A percentile compares a stretch with the other conserved stretches of the same genome.
Conservation (phyloP, 2,797 vertebrate genomes). For the Aldrovandia affinis region DNA sequence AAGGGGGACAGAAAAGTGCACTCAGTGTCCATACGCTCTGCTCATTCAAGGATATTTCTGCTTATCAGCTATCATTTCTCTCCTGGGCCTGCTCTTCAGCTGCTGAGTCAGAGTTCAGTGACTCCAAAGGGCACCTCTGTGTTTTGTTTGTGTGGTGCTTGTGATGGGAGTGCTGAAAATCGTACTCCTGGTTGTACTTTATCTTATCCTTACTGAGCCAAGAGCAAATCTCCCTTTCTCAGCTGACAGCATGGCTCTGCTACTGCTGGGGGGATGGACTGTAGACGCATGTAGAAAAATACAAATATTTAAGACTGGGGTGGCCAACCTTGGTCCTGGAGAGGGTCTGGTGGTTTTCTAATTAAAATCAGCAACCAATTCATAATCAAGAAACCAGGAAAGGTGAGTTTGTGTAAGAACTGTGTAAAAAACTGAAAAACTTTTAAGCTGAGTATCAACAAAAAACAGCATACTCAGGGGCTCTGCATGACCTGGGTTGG, state of each 20-base stretch:
- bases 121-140: constrained; percentile 56
- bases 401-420: neutral
- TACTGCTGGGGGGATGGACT: neutral
- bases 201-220: neutral
- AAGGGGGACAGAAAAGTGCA: constrained; percentile 1
- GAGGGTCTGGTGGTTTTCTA: neutral
- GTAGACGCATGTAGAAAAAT: neutral
- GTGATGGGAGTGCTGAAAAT: neutral
- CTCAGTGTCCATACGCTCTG: neutral
- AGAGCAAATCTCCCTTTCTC: neutral
- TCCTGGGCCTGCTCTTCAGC: constrained; percentile 23
- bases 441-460: too few species aligned
- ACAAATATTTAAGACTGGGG: neutral
- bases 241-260: neutral
- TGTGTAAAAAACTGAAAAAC: neutral
- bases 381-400: neutral
- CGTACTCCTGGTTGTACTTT: neutral
- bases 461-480: too few species aligned
- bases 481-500: neutral
- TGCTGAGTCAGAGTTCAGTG: constrained; percentile 33
- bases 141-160: neutral
- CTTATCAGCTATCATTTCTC: constrained; percentile 50
- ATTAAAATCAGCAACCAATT: neutral
- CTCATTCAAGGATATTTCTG: constrained; percentile 15
- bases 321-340: too few species aligned